A percentile compares a stretch with the other conserved stretches of the same genome.
Evolutionary conservation across 2,888 invertebrate genomes (phyloP).

Genomic region (Lordiphosa andalusiaca): DNA sequence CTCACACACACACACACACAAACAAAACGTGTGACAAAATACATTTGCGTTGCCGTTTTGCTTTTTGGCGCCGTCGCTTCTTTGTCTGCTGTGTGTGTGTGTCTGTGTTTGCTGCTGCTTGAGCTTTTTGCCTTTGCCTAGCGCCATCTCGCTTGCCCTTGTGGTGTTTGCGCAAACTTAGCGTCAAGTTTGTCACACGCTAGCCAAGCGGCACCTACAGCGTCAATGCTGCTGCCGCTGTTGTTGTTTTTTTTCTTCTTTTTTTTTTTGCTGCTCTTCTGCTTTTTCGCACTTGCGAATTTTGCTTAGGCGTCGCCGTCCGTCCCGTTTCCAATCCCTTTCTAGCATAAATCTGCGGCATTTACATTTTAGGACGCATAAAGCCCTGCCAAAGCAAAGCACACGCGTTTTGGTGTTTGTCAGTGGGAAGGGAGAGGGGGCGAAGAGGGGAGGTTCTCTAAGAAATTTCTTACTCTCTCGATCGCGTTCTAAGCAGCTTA

Average conservation of each 20-base stretch:
- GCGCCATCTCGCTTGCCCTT: constrained; percentile 58
- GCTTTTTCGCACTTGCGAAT: constrained; percentile 67
- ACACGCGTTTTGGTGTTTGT: constrained; percentile 33
- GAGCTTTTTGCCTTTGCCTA: constrained; percentile 51
- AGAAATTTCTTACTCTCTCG: too few species aligned
- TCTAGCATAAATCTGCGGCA: constrained; percentile 51
- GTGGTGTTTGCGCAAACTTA: constrained; percentile 61
- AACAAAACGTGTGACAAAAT: constrained; percentile 67
- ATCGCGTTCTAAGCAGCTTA: too few species aligned
- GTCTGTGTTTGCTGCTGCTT: constrained; percentile 50
- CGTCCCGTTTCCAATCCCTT: constrained; percentile 14
- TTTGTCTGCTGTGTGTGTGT: constrained; percentile 43
- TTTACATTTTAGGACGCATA: constrained; percentile 62
- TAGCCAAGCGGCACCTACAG: constrained; percentile 42
- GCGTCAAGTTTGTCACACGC: constrained; percentile 74
- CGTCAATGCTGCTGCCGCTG: constrained; percentile 5
- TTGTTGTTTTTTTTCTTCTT: constrained; percentile 16
- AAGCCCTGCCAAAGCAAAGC: constrained; percentile 67
- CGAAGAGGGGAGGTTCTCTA: background rate
- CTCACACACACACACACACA: constrained; percentile 32
- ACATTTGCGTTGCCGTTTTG: constrained; percentile 72
- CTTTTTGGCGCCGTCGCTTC: constrained; percentile 66
- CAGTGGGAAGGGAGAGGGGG: background rate
- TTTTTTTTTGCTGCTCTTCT: constrained; percentile 37
- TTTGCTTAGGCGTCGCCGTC: constrained; percentile 32